phyloP scores from a whole-genome alignment of 2,797 vertebrate species.

The Heteromormyrus szaboi region DNA sequence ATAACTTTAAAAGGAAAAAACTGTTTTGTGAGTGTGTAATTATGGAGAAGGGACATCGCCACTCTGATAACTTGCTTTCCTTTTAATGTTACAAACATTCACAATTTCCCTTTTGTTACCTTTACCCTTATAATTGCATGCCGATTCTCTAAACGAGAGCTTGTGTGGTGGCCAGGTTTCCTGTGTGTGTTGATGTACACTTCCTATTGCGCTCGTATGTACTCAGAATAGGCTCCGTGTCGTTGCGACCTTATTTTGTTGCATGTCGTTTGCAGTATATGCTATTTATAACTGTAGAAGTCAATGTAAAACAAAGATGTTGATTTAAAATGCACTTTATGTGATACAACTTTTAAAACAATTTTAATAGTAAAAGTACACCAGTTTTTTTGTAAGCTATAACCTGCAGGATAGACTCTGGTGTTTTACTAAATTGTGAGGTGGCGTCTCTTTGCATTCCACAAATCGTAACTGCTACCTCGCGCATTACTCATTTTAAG shows the following conservation, averaged over 20 bases:
- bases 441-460: constrained; percentile 24
- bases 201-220: neutral
- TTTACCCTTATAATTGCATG: neutral
- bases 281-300: neutral
- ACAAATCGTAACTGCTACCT: constrained; percentile 40
- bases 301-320: neutral
- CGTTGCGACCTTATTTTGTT: neutral
- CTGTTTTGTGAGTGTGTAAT: neutral
- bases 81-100: neutral
- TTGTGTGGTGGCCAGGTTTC: neutral
- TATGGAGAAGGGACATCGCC: neutral
- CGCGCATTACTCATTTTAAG: constrained; percentile 18
- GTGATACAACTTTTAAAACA: neutral
- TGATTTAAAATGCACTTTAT: neutral
- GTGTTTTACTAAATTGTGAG: constrained; percentile 38
- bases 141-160: neutral
- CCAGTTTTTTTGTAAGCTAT: neutral
- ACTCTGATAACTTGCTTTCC: neutral
- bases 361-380: neutral
- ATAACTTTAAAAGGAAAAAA: neutral
- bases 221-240: neutral
- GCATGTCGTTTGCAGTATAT: neutral
- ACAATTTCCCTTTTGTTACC: neutral
- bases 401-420: constrained; percentile 54
- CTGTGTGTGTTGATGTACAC: neutral